phyloP scores from a whole-genome alignment of 2,888 invertebrate species.

The Tachina lurida region DNA sequence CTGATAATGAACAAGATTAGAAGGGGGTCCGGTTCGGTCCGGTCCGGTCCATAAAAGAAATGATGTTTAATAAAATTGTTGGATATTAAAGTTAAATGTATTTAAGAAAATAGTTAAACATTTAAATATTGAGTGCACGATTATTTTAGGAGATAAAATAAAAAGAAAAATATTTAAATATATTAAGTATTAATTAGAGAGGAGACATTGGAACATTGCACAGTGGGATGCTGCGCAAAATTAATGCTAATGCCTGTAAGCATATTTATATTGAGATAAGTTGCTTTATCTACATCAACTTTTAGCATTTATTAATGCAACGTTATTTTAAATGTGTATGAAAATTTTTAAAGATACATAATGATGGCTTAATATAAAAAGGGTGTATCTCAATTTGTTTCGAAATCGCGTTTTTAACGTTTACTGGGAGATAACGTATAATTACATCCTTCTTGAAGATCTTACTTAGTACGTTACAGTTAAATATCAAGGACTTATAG shows the following conservation, averaged over 20 bases:
- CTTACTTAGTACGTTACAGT: no score
- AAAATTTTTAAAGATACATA: neutral
- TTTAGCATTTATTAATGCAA: no score
- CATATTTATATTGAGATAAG: no score
- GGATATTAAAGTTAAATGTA: constrained; percentile 45
- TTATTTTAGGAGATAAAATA: neutral
- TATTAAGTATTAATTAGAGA: constrained; percentile 14
- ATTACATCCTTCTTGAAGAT: no score
- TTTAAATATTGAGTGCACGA: constrained; percentile 6
- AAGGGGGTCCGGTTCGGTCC: constrained; percentile 12
- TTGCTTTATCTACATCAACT: no score
- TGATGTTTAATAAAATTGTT: constrained; percentile 58
- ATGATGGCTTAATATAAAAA: no score
- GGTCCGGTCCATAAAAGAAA: constrained; percentile 14
- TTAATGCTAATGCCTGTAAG: no score
- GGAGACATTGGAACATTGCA: neutral
- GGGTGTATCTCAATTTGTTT: no score
- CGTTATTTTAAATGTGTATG: neutral
- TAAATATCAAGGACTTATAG: no score
- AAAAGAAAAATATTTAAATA: constrained; percentile 1
- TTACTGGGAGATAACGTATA: no score
- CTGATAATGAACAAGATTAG: constrained; percentile 48
- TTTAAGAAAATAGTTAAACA: constrained; percentile 13
- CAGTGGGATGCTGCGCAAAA: neutral
- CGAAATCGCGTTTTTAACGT: no score